Evolutionary conservation across 2,888 invertebrate species (phyloP).

Genomic region (Ichneumon xanthorius): DNA sequence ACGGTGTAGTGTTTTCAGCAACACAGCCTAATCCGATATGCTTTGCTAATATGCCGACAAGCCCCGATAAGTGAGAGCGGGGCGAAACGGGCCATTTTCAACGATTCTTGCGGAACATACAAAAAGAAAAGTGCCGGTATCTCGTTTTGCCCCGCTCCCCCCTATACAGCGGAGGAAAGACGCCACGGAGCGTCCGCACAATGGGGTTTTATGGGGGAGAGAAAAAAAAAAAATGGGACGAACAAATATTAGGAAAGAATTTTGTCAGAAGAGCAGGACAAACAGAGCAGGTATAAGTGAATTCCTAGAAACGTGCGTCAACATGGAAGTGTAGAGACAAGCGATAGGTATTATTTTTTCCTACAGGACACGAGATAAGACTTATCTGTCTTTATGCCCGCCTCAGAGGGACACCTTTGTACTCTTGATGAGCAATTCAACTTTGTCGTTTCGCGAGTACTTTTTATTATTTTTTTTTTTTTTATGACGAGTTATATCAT

Average conservation of each 20-base stretch:
- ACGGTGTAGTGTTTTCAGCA: background rate
- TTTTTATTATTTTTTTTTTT: background rate
- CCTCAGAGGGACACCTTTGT: background rate
- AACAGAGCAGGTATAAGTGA: conserved; percentile 41
- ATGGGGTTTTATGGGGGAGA: conserved; percentile 21
- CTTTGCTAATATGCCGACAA: conserved; percentile 8
- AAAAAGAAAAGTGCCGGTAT: background rate
- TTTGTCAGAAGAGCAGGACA: conserved; percentile 13
- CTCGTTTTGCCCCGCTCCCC: too few species aligned
- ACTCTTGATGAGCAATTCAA: conserved; percentile 4
- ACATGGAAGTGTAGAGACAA: background rate
- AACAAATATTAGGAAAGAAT: conserved; percentile 56
- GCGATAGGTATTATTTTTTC: conserved; percentile 26
- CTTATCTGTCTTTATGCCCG: conserved; percentile 34
- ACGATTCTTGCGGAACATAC: background rate
- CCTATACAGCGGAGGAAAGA: background rate
- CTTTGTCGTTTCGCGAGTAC: conserved; percentile 8
- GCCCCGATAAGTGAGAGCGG: too few species aligned
- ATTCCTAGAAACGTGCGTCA: conserved; percentile 25
- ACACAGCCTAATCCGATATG: conserved; percentile 24
- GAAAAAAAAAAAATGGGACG: conserved; percentile 30
- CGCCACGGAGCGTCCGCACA: background rate
- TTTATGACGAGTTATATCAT: background rate
- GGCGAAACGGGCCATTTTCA: too few species aligned
- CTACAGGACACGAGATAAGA: conserved; percentile 41